Evolutionary conservation across 2,888 invertebrate species (phyloP), one percentile per base, ranked within the genome.

Genomic region (Drosophila percnosoma): DNA sequence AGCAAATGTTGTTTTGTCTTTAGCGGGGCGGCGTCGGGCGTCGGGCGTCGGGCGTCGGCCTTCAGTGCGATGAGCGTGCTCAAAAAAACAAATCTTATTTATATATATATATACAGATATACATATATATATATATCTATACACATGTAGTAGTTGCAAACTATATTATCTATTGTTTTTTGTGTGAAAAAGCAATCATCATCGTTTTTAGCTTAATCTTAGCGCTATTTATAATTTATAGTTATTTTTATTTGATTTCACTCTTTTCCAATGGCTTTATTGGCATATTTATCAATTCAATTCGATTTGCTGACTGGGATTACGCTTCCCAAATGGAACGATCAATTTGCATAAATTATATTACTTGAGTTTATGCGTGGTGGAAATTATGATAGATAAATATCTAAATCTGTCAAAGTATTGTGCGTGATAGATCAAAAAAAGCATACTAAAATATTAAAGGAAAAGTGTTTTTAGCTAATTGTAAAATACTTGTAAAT

Each of bases 41-140:
- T 60, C 62, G 61, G 51, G 54, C 59, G 54, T 45, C 45, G 21
- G 58, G 58, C 33, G 69, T 60, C 62, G 61, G 51, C 70, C 45
- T 58, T 34, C 10, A 42, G 60, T 75, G 74, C 73, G 74, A 81
- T 86, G 89, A 89, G 88, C 89, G 89, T 87, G 87, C 88, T 84
- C 86, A 38, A 75, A 59, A 63, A 76, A 68, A 48, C 52, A 59
- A 64, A 67, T 65, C 67, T 61, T 81, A 81, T 69, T 53, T 73
- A 74, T n/a, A 40, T 21, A 42, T 34, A 62, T 52, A 49, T 29
- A 49, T 75, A 75, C 62, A 74, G 55, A 72, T 59, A 66, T 6
- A 27, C 2, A 29, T 33, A 31, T 18, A 13, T 57, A 57, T 49
- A 36, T 36, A 34, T 29, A 64, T 49, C 27, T 42, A n/a, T 52